Evolutionary conservation across 2,888 invertebrate species (phyloP).

Genomic region (Nymphalis urticae): DNA sequence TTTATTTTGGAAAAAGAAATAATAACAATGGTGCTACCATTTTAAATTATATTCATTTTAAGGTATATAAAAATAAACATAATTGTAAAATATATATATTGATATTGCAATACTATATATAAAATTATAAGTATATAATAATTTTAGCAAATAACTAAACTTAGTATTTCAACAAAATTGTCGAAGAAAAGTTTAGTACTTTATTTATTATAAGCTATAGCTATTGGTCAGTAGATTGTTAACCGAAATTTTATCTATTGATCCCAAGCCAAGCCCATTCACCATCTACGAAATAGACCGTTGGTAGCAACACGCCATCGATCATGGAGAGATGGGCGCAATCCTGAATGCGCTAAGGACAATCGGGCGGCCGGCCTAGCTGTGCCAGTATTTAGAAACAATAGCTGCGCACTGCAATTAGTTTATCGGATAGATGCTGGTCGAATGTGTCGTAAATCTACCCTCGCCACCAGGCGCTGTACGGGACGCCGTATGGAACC

Average conservation of each 20-base stretch:
- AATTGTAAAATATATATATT: no score
- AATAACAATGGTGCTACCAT: no score
- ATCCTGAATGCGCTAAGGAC: constrained; percentile 24
- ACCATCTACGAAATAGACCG: constrained; percentile 11
- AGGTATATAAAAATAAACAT: no score
- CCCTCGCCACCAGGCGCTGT: constrained; percentile 73
- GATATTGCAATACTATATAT: no score
- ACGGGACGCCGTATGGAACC: constrained; percentile 76
- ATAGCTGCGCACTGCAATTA: constrained; percentile 78
- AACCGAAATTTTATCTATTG: no score
- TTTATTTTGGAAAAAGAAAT: neutral
- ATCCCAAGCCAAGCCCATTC: neutral
- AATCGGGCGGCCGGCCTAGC: constrained; percentile 9
- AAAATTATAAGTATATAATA: no score
- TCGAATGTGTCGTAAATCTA: constrained; percentile 78
- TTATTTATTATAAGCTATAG: no score
- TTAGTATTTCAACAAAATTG: no score
- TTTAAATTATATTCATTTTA: no score
- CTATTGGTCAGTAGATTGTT: no score
- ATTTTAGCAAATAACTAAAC: no score
- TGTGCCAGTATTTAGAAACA: constrained; percentile 72
- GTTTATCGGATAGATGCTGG: constrained; percentile 80
- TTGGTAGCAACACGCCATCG: constrained; percentile 14
- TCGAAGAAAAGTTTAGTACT: no score
- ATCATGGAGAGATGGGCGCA: constrained; percentile 20